These are phyloP conservation scores for Heliconius erato DNA, from an alignment of 2,888 invertebrate species.

Conservation along the genomic window DNA sequence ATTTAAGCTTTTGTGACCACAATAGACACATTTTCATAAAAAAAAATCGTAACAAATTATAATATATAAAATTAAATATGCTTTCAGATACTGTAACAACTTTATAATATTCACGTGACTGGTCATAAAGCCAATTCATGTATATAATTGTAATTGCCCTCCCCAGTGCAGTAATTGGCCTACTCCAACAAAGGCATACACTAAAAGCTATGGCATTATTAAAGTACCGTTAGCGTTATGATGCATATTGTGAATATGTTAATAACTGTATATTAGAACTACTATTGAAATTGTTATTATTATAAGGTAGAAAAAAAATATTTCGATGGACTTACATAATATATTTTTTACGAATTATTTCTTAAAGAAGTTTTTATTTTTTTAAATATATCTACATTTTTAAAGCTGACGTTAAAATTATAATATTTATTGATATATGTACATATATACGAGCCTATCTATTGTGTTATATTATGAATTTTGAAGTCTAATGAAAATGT, in stretches of 20 bases:
- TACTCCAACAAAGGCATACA: constrained; percentile 25
- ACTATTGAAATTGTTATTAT: background rate
- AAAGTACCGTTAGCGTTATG: background rate
- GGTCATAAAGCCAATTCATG: constrained; percentile 31
- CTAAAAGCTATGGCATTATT: constrained; percentile 32
- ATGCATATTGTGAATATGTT: constrained; percentile 8
- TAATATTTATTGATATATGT: background rate
- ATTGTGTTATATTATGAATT: no score
- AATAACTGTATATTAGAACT: constrained; percentile 5
- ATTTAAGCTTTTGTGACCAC: no score
- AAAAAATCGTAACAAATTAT: background rate
- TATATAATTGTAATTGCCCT: constrained; percentile 33
- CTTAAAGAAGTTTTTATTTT: no score
- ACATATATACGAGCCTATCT: background rate
- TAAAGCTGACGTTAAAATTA: no score
- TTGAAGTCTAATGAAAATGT: no score
- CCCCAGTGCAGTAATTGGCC: constrained; percentile 21
- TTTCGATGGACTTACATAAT: no score
- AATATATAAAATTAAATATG: background rate
- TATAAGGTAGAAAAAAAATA: background rate
- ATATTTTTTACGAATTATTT: no score
- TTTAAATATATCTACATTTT: no score
- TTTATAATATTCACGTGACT: constrained; percentile 27
- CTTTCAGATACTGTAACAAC: constrained; percentile 30
- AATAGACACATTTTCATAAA: background rate